Evolutionary conservation across 2,888 invertebrate species (phyloP), one percentile per base, ranked within the genome.

Genomic region (Pycnomerus fuliginosus): DNA sequence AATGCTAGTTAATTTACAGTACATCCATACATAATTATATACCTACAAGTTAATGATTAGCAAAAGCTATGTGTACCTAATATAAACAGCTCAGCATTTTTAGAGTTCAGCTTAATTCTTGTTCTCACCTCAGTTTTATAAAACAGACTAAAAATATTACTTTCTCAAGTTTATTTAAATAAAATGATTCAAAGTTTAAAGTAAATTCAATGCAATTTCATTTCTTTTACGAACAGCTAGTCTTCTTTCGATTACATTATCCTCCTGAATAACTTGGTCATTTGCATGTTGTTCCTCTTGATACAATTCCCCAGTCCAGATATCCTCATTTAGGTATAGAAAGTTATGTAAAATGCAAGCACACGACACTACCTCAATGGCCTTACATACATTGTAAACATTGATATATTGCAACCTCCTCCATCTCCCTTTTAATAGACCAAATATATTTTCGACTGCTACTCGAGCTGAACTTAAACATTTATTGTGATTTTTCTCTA

Each of bases 331-430:
- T 11, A 38, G 11, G 8, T 48, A 22, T 23, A 46, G 41, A 25
- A 41, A 50, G 34, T 48, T 48, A 24, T 50, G 44, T 7, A 50
- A 27, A 16, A 50, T 30, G 34, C 50, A 50, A 1, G 41, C 41
- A 11, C 41, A 44, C 1, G 47, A 48, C 1, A 35, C 33, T 24
- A 52, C 46, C 40, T 52, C 52, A 2, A 46, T 25, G 15, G 43
- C 25, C 40, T 52, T 48, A 11, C 32, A 36, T 2, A 50, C 31
- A 34, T 44, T 42, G 14, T 52, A 52, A 2, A 44, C 40, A 35
- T 50, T 48, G 10, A 48, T 46, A 46, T 14, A 51, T 39, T 45
- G 42, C 2, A 52, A 17, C 14, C 46, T 16, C 40, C 48, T 43
- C 48, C 44, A 52, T 28, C 52, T 33, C 15, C 48, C 48, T 23